Conservation (phyloP, 2,113 vertebrate genomes). For the Proterorhinus semilunaris region DNA sequence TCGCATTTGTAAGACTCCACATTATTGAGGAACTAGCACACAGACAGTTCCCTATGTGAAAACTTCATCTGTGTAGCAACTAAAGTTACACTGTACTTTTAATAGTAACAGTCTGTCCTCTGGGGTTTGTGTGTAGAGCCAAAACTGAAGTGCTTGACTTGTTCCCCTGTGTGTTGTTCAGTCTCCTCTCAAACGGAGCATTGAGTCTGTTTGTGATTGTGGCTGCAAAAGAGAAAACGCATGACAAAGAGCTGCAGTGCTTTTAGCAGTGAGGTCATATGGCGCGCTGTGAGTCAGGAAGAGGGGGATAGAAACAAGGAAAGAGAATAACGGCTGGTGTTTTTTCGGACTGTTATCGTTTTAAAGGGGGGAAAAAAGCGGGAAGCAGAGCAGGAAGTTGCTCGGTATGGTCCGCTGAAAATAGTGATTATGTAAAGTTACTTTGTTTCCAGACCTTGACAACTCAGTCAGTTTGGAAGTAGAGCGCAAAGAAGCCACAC, state of each 20-base stretch:
- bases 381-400: conserved; percentile 19
- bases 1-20: background rate
- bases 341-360: conserved; percentile 25
- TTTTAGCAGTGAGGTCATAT: conserved; percentile 44
- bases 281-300: conserved; percentile 18
- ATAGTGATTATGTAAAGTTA: conserved; percentile 6
- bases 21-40: background rate
- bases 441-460: conserved; percentile 14
- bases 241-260: conserved; percentile 18
- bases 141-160: conserved; percentile 3
- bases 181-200: conserved; percentile 17
- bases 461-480: background rate
- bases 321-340: conserved; percentile 17
- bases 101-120: conserved; percentile 20
- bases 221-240: conserved; percentile 20
- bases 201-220: conserved; percentile 12
- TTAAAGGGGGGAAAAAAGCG: conserved; percentile 7
- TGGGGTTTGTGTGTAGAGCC: conserved; percentile 11
- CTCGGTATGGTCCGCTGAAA: conserved; percentile 15
- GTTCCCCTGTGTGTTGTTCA: conserved; percentile 26
- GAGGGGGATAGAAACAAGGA: conserved; percentile 1
- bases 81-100: conserved; percentile 10
- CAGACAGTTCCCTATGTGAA: background rate
- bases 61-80: background rate
- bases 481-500: background rate